Evolutionary conservation across 2,113 vertebrate species (phyloP).

Genomic region (Pelodiscus sinensis): DNA sequence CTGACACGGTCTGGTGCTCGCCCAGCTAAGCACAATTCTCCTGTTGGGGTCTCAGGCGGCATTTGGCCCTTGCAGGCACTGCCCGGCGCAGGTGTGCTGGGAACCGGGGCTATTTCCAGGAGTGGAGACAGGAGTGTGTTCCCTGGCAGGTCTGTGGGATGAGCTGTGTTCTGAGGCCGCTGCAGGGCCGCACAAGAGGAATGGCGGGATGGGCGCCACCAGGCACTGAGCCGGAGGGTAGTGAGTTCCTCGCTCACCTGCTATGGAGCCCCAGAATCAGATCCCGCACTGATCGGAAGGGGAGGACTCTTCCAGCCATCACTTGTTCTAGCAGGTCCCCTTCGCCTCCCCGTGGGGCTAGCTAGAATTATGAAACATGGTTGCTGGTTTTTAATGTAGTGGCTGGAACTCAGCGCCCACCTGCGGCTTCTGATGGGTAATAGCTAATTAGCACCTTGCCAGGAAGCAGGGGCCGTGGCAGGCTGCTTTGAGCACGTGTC

Average conservation of each 20-base stretch:
- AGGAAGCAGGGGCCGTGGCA: background rate
- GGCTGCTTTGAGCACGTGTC: background rate
- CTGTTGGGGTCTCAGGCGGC: background rate
- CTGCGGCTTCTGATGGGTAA: background rate
- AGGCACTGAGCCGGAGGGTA: background rate
- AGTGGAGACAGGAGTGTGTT: background rate
- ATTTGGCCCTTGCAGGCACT: rapidly evolving
- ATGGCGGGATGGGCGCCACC: background rate
- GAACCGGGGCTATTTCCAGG: background rate
- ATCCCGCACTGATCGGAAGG: background rate
- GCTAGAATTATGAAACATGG: background rate
- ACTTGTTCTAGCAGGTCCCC: background rate
- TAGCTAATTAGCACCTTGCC: background rate
- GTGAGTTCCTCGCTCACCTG: background rate
- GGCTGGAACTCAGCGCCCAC: background rate
- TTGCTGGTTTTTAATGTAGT: background rate
- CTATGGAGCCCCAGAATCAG: background rate
- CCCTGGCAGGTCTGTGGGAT: background rate
- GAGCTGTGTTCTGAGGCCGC: background rate
- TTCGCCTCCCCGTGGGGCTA: background rate
- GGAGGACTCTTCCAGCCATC: background rate
- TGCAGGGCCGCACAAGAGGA: background rate
- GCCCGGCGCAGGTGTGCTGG: background rate
- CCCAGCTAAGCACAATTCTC: background rate
- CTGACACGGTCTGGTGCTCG: background rate